A percentile compares a stretch with the other conserved stretches of the same genome.
Evolutionary conservation across 2,113 vertebrate genomes (phyloP).

Genomic region (Numenius arquata): DNA sequence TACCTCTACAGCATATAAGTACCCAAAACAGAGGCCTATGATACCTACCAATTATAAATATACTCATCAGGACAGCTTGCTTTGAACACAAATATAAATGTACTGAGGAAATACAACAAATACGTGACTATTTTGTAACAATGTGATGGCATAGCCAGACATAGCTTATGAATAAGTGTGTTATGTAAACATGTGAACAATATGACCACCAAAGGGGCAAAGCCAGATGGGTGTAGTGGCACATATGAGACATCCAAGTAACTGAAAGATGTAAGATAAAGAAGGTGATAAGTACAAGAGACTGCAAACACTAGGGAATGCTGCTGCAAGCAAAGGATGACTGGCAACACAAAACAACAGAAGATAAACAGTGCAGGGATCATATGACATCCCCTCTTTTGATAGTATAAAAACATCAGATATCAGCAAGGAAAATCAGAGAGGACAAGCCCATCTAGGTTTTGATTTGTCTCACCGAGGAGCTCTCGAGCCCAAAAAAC

Average conservation of each 20-base stretch:
- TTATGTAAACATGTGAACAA: accelerated
- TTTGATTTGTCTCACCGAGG: neutral
- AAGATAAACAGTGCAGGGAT: neutral
- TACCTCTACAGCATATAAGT: neutral
- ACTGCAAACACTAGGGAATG: neutral
- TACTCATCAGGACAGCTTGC: neutral
- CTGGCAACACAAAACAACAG: neutral
- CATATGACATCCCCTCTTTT: neutral
- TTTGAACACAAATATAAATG: neutral
- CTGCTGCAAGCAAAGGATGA: neutral
- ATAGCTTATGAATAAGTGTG: neutral
- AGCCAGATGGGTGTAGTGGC: neutral
- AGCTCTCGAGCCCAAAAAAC: neutral
- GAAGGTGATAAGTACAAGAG: neutral
- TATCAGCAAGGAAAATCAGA: neutral
- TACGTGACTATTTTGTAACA: neutral
- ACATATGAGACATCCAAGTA: neutral
- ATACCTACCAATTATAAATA: neutral
- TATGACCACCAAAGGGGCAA: neutral
- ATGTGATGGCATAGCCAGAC: neutral
- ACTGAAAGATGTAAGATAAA: neutral
- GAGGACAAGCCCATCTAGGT: neutral
- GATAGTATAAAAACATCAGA: neutral
- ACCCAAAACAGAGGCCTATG: neutral
- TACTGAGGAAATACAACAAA: neutral